phyloP scores from a whole-genome alignment of 2,113 vertebrate species.

The Kryptolebias marmoratus region DNA sequence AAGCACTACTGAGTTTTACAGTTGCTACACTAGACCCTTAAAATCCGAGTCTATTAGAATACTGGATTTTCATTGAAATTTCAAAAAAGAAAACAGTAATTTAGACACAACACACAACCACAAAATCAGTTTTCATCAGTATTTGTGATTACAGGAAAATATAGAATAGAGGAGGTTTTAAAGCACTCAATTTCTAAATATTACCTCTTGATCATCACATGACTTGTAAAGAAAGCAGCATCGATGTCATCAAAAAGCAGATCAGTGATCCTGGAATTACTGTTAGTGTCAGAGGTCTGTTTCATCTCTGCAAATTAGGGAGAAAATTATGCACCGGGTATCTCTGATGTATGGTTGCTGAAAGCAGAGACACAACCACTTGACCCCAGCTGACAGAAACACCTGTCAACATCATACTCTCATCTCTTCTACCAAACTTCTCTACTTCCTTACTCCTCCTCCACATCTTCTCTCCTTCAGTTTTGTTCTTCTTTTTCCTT shows the following conservation, averaged over 20 bases:
- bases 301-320: slow-evolving; percentile 57
- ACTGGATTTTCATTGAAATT: neutral
- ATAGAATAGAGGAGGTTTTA: neutral
- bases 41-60: no score
- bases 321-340: slow-evolving; percentile 53
- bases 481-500: slow-evolving; percentile 19
- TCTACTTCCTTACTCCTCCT: slow-evolving; percentile 19
- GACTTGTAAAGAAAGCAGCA: slow-evolving; percentile 33
- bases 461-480: slow-evolving; percentile 5
- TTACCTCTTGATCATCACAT: slow-evolving; percentile 34
- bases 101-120: neutral
- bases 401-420: slow-evolving; percentile 65
- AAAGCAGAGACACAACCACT: slow-evolving; percentile 54
- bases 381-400: slow-evolving; percentile 70
- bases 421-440: slow-evolving; percentile 46
- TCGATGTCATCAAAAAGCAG: slow-evolving; percentile 49
- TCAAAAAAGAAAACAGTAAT: neutral
- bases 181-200: slow-evolving; percentile 4
- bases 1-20: no score
- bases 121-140: neutral
- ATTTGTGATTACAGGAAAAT: neutral
- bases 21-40: no score
- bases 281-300: slow-evolving; percentile 57
- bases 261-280: slow-evolving; percentile 65
- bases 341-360: slow-evolving; percentile 56